Evolutionary conservation across 1,140 invertebrate species (phyloP).

Genomic region (Belonocnema kinseyi): DNA sequence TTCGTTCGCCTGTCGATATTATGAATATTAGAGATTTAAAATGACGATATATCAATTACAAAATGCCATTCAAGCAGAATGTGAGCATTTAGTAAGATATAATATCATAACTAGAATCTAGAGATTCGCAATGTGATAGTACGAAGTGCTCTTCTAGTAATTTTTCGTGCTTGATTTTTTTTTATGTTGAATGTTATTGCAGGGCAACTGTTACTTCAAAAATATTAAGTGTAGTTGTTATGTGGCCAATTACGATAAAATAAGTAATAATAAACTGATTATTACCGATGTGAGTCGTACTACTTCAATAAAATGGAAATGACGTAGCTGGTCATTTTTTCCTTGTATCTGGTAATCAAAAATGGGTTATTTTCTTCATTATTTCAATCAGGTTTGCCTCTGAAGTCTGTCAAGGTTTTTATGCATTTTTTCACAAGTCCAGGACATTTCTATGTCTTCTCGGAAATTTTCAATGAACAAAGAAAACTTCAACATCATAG

Average conservation of each 20-base stretch:
- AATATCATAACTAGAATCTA: constrained; percentile 42
- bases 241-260: constrained; percentile 47
- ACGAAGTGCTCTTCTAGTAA: constrained; percentile 43
- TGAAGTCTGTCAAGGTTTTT: too few species aligned
- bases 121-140: constrained; percentile 50
- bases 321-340: background rate
- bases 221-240: constrained; percentile 32
- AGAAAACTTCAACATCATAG: too few species aligned
- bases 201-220: constrained; percentile 48
- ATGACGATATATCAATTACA: constrained; percentile 13
- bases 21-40: constrained; percentile 11
- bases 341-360: background rate
- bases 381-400: too few species aligned
- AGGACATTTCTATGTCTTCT: too few species aligned
- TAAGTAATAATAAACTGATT: background rate
- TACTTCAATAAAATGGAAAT: constrained; percentile 24
- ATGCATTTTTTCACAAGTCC: too few species aligned
- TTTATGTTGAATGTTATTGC: constrained; percentile 44
- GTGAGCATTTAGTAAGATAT: constrained; percentile 11
- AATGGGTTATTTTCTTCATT: background rate
- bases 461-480: too few species aligned
- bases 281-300: constrained; percentile 15
- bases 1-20: background rate
- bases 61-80: constrained; percentile 34
- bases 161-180: constrained; percentile 37